phyloP scores from a whole-genome alignment of 2,113 vertebrate genomes.

The Puntigrus tetrazona region DNA sequence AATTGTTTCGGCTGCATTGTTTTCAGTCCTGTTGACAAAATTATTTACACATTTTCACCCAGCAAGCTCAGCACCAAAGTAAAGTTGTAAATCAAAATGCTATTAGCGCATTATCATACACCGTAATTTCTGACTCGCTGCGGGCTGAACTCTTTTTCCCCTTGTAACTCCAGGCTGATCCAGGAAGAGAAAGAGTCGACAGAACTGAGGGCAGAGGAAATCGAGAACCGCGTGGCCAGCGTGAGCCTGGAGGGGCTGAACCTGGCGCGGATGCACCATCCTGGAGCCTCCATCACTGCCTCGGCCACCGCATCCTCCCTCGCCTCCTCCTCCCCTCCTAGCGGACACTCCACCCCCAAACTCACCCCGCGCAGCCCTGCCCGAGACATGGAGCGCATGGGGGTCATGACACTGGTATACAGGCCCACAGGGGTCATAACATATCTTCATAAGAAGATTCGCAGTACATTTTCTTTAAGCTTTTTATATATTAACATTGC shows the following conservation, averaged over 20 bases:
- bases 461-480: neutral
- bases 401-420: constrained; percentile 93
- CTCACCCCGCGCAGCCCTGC: constrained; percentile 92
- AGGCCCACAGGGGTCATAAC: neutral
- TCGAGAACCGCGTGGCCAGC: constrained; percentile 95
- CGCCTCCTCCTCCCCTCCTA: constrained; percentile 96
- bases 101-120: neutral
- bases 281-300: constrained; percentile 91
- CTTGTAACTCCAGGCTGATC: constrained; percentile 81
- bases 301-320: constrained; percentile 95
- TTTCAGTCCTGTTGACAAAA: neutral
- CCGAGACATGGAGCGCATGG: constrained; percentile 97
- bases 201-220: constrained; percentile 95
- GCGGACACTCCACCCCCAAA: constrained; percentile 95
- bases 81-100: neutral
- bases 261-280: constrained; percentile 90
- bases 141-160: neutral
- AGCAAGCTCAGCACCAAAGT: neutral
- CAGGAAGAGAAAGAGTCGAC: constrained; percentile 99
- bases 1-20: neutral
- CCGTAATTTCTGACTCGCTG: neutral
- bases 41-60: neutral
- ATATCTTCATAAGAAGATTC: too few relatives aligned
- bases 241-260: constrained; percentile 97
- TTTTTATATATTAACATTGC: neutral